Conservation (phyloP, 2,113 vertebrate species). For the Poeciliopsis occidentalis region DNA sequence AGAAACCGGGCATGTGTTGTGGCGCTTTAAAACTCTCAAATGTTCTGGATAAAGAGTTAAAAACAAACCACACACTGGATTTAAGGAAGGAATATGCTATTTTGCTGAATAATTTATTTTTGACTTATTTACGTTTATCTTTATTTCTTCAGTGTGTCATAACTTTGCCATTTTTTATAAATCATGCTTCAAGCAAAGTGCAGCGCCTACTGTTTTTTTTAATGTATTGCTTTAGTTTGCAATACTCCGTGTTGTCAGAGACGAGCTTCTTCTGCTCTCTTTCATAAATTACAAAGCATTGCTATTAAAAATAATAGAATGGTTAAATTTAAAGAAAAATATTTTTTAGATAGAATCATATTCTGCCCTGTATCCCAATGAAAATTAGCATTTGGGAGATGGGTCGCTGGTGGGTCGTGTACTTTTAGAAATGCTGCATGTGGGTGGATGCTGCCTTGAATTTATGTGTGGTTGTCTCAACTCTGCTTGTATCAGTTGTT, state of each 20-base stretch:
- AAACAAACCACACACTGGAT: neutral
- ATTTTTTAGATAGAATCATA: neutral
- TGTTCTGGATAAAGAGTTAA: slow-evolving; percentile 19
- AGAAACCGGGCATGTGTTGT: slow-evolving; percentile 31
- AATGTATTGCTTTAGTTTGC: neutral
- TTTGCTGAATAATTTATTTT: neutral
- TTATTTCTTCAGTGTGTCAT: neutral
- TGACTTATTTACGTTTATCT: neutral
- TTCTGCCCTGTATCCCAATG: neutral
- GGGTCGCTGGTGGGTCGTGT: neutral
- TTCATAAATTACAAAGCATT: no score
- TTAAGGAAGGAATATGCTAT: slow-evolving; percentile 1
- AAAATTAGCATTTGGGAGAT: neutral
- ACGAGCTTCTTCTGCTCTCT: no score
- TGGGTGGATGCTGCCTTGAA: slow-evolving; percentile 30
- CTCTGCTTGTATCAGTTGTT: slow-evolving; percentile 12
- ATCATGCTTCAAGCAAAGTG: neutral
- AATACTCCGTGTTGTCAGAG: no score
- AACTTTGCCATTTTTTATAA: no score
- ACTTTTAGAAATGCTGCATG: slow-evolving; percentile 3
- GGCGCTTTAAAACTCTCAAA: slow-evolving; percentile 3
- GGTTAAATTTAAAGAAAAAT: neutral
- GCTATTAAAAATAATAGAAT: no score
- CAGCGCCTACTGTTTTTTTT: neutral
- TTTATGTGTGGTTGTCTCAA: slow-evolving; percentile 13